These are phyloP conservation scores for chimpanzee (Pan troglodytes) DNA, from an alignment of 2,113 vertebrate genomes.

Conservation along the genomic window DNA sequence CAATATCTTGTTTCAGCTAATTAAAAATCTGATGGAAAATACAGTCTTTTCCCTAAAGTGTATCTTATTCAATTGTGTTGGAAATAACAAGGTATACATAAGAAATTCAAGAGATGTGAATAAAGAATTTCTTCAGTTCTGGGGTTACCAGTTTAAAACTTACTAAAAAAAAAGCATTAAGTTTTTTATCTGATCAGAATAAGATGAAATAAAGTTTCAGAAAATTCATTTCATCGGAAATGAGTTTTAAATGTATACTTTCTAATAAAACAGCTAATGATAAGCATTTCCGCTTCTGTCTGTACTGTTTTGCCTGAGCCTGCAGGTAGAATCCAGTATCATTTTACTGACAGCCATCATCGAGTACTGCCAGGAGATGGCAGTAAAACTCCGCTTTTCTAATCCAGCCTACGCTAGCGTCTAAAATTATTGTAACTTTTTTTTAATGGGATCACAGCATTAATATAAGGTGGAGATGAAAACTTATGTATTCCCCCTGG, in stretches of 20 bases:
- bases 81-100: conserved; percentile 33
- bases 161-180: conserved; percentile 31
- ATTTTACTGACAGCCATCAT: not conserved
- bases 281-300: not conserved
- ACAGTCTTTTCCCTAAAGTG: not conserved
- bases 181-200: conserved; percentile 43
- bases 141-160: conserved; percentile 42
- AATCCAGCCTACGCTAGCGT: accelerated
- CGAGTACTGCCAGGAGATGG: conserved; percentile 81
- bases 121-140: conserved; percentile 18
- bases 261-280: not conserved
- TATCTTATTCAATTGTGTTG: conserved; percentile 39
- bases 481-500: not conserved
- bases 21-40: conserved; percentile 27
- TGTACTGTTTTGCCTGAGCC: not conserved
- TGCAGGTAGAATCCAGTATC: not conserved
- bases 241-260: conserved; percentile 27
- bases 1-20: conserved; percentile 19
- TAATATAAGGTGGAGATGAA: conserved; percentile 54
- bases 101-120: conserved; percentile 36
- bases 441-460: conserved; percentile 2
- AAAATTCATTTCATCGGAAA: conserved; percentile 20
- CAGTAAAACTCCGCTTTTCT: conserved; percentile 72
- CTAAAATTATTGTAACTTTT: not conserved
- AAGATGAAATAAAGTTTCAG: not conserved